These are phyloP conservation scores for Danio tinwini DNA, from an alignment of 2,797 vertebrate genomes.

Conservation along the genomic window DNA sequence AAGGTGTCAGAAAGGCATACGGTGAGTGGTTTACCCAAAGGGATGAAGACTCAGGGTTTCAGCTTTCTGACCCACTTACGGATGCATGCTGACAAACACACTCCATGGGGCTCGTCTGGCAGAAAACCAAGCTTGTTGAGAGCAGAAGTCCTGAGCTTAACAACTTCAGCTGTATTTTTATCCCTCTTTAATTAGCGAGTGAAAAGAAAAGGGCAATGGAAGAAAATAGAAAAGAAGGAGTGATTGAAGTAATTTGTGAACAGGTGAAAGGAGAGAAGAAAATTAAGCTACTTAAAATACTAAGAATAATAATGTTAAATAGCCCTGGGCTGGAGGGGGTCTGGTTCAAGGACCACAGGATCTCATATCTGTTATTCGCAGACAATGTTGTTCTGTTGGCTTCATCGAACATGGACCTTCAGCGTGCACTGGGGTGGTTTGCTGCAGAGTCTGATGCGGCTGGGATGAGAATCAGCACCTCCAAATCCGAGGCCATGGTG, in stretches of 20 bases:
- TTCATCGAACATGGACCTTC: too few species aligned
- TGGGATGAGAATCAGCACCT: too few species aligned
- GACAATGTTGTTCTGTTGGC: too few species aligned
- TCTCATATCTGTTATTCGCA: too few species aligned
- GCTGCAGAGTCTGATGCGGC: too few species aligned
- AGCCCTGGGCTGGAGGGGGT: too few species aligned
- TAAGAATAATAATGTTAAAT: too few species aligned
- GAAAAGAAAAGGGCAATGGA: slow-evolving; percentile 45
- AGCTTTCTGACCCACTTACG: slow-evolving; percentile 76
- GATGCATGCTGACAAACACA: slow-evolving; percentile 64
- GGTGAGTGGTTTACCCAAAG: slow-evolving; percentile 52
- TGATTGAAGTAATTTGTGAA: background rate
- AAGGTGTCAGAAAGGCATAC: slow-evolving; percentile 27
- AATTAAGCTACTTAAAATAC: background rate
- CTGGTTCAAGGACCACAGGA: too few species aligned
- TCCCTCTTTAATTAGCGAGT: slow-evolving; percentile 65
- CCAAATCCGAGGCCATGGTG: too few species aligned
- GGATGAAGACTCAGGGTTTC: slow-evolving; percentile 63
- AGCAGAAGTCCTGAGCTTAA: slow-evolving; percentile 62
- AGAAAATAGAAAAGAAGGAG: background rate
- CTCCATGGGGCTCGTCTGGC: slow-evolving; percentile 59
- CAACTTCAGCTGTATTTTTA: slow-evolving; percentile 67
- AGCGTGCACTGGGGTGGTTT: too few species aligned
- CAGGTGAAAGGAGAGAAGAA: background rate
- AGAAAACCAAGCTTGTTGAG: slow-evolving; percentile 52